phyloP scores from a whole-genome alignment of 2,797 vertebrate genomes.

The Tadarida brasiliensis region DNA sequence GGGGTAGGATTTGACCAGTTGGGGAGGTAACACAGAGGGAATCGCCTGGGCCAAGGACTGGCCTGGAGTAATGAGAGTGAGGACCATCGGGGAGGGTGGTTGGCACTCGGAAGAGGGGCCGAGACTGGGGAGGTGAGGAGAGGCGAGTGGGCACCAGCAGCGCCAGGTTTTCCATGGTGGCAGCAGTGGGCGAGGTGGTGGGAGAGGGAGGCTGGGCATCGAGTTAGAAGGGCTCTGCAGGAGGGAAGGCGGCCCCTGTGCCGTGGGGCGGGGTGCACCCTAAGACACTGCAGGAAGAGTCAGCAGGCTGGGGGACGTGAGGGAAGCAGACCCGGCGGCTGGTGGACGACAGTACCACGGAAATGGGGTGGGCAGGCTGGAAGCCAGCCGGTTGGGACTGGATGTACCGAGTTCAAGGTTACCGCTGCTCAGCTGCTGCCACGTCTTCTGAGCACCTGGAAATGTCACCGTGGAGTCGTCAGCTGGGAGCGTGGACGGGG shows the following conservation, averaged over 20 bases:
- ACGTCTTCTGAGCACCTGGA: background rate
- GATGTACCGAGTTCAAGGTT: background rate
- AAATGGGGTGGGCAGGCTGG: background rate
- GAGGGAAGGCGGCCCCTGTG: background rate
- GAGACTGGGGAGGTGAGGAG: too few species aligned
- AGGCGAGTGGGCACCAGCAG: background rate
- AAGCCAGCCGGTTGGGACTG: background rate
- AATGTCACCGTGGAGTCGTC: background rate
- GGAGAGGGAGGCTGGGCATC: background rate
- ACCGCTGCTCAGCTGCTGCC: background rate
- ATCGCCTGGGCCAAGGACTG: fast-evolving
- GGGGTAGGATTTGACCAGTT: background rate
- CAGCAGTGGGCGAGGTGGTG: fast-evolving
- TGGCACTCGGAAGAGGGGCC: too few species aligned
- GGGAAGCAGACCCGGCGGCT: background rate
- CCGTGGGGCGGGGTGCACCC: fast-evolving
- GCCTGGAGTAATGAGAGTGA: background rate
- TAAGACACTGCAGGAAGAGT: background rate
- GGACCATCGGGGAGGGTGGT: too few species aligned
- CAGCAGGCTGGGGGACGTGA: background rate
- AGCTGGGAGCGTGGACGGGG: background rate
- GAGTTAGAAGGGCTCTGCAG: background rate
- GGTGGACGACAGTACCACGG: background rate
- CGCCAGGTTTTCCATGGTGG: background rate
- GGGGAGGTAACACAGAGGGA: background rate